Conservation (phyloP, 2,888 invertebrate genomes). For the Drosophila recens region DNA sequence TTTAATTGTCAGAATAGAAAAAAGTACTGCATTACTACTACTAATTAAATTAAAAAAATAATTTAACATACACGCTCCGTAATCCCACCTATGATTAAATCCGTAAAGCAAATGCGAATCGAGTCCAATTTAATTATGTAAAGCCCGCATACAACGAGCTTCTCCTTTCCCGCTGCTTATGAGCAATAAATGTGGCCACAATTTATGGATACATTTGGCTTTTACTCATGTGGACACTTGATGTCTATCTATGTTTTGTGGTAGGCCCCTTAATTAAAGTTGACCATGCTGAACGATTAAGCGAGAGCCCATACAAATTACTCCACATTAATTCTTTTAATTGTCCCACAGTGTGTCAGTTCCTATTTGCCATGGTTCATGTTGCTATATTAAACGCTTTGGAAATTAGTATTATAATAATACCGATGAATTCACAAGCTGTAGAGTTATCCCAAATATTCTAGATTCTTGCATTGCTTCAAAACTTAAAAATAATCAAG, state of each 20-base stretch:
- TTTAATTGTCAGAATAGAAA: not conserved
- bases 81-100: not conserved
- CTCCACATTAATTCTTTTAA: conserved; percentile 49
- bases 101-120: conserved; percentile 17
- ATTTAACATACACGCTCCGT: not conserved
- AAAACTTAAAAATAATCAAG: no score
- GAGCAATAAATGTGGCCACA: conserved; percentile 10
- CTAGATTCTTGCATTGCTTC: not conserved
- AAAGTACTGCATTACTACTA: not conserved
- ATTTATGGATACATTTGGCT: conserved; percentile 52
- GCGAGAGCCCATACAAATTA: conserved; percentile 42
- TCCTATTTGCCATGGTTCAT: conserved; percentile 16
- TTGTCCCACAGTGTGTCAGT: conserved; percentile 24
- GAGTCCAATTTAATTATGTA: conserved; percentile 51
- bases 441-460: not conserved
- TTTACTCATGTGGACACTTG: conserved; percentile 14
- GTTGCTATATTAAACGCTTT: conserved; percentile 4
- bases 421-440: not conserved
- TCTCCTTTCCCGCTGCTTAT: conserved; percentile 1
- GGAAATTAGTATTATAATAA: not conserved
- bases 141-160: conserved; percentile 46
- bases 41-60: not conserved
- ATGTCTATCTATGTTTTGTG: conserved; percentile 25
- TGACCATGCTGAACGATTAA: conserved; percentile 42
- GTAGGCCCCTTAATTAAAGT: conserved; percentile 23